Evolutionary conservation across 1,140 invertebrate genomes (phyloP).

Genomic region (Hormaphis cornu): DNA sequence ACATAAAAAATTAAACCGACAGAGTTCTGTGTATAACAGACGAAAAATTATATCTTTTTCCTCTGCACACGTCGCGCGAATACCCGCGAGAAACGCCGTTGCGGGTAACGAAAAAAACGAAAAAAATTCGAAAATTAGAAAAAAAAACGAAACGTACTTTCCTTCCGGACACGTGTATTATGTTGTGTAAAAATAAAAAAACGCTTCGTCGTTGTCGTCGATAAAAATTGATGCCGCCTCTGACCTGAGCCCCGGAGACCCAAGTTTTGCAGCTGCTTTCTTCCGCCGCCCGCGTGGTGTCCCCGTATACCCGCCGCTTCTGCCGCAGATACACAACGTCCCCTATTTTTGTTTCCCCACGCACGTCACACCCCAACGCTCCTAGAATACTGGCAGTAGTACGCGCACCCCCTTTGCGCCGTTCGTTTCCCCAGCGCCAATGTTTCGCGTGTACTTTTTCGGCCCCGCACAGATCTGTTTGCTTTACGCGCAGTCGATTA

Average conservation of each 20-base stretch:
- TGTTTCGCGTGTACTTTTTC: neutral
- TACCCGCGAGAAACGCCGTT: no score
- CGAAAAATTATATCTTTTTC: no score
- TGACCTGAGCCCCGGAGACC: conserved; percentile 8
- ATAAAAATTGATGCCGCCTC: conserved; percentile 12
- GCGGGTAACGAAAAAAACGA: no score
- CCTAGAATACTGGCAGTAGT: no score
- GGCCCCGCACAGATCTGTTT: neutral
- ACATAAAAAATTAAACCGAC: no score
- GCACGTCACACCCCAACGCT: conserved; percentile 13
- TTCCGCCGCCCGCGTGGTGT: neutral
- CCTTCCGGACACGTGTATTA: no score
- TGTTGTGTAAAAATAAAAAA: no score
- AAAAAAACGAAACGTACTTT: no score
- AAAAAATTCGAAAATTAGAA: no score
- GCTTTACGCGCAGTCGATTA: conserved; percentile 19
- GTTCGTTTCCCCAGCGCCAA: conserved; percentile 6
- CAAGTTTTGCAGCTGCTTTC: conserved; percentile 32
- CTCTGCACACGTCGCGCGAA: no score
- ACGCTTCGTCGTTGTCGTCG: no score
- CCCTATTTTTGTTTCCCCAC: conserved; percentile 16
- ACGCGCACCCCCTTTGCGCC: conserved; percentile 7
- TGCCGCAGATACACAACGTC: neutral
- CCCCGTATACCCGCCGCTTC: conserved; percentile 18
- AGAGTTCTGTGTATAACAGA: no score